Percentiles rank a stretch among this genome's conserved stretches.
phyloP scores from a whole-genome alignment of 2,888 invertebrate species.

The Cantharis rustica region DNA sequence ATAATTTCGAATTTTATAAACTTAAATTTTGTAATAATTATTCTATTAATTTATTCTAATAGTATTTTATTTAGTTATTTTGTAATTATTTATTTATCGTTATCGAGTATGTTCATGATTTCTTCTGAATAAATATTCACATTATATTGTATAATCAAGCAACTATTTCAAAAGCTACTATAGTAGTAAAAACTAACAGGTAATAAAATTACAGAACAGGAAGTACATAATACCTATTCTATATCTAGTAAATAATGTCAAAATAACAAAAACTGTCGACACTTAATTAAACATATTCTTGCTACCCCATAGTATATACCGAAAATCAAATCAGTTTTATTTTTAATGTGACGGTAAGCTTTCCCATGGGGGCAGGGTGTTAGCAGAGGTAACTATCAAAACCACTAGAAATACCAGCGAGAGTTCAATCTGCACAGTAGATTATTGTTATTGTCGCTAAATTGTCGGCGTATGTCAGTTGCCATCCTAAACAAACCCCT shows the following conservation, averaged over 20 bases:
- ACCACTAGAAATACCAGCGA: slow-evolving; percentile 24
- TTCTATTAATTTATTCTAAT: too few relatives aligned
- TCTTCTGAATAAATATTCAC: too few relatives aligned
- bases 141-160: too few relatives aligned
- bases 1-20: too few relatives aligned
- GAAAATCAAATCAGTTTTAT: slow-evolving; percentile 45
- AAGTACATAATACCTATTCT: too few relatives aligned
- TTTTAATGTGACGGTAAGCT: slow-evolving; percentile 34
- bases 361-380: slow-evolving; percentile 47
- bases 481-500: slow-evolving; percentile 54
- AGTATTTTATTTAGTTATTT: too few relatives aligned
- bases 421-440: slow-evolving; percentile 39
- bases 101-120: too few relatives aligned
- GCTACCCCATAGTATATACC: slow-evolving; percentile 38
- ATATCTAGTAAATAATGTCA: background rate
- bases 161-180: too few relatives aligned
- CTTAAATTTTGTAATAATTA: too few relatives aligned
- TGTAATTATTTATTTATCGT: too few relatives aligned
- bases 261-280: slow-evolving; percentile 17
- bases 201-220: too few relatives aligned
- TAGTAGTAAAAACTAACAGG: too few relatives aligned
- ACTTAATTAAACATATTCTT: slow-evolving; percentile 42
- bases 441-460: slow-evolving; percentile 46
- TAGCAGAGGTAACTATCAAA: slow-evolving; percentile 25
- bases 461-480: slow-evolving; percentile 55